Evolutionary conservation across 1,140 invertebrate genomes (phyloP).

Genomic region (Teleogryllus occipitalis): DNA sequence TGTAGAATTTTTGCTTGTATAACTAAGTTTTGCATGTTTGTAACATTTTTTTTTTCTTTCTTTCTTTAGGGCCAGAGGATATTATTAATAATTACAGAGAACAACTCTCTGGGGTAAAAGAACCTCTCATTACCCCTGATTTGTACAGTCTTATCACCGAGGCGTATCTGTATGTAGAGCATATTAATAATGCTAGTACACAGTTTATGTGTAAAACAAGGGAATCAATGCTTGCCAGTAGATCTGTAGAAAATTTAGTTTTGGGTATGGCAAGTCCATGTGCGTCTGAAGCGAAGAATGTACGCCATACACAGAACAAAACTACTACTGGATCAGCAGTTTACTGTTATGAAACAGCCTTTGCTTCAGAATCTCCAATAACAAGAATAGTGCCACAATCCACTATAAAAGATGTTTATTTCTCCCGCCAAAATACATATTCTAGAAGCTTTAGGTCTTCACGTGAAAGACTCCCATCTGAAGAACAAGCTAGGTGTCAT

Average conservation of each 20-base stretch:
- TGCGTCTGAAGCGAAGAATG: neutral
- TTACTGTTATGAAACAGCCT: conserved; percentile 37
- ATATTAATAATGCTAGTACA: neutral
- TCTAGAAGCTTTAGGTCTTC: neutral
- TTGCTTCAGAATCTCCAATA: conserved; percentile 34
- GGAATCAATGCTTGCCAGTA: neutral
- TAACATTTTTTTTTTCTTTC: neutral
- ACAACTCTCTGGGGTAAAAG: neutral
- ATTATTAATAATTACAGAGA: neutral
- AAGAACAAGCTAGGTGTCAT: neutral
- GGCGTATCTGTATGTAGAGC: conserved; percentile 7
- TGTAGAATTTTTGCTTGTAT: too few relatives aligned
- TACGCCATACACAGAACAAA: neutral
- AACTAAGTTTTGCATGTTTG: too few relatives aligned
- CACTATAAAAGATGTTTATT: conserved; percentile 29
- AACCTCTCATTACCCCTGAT: conserved; percentile 5
- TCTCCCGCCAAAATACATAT: conserved; percentile 9
- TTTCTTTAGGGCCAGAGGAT: neutral
- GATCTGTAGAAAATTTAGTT: neutral
- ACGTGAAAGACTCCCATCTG: neutral
- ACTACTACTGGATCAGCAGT: neutral
- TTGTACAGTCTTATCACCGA: neutral
- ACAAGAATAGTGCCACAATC: conserved; percentile 33
- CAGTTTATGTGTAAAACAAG: neutral
- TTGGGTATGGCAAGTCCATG: neutral